Percentiles rank a stretch among this genome's conserved stretches.
Conservation (phyloP, 1,140 invertebrate genomes). For the Prorops nasuta region DNA sequence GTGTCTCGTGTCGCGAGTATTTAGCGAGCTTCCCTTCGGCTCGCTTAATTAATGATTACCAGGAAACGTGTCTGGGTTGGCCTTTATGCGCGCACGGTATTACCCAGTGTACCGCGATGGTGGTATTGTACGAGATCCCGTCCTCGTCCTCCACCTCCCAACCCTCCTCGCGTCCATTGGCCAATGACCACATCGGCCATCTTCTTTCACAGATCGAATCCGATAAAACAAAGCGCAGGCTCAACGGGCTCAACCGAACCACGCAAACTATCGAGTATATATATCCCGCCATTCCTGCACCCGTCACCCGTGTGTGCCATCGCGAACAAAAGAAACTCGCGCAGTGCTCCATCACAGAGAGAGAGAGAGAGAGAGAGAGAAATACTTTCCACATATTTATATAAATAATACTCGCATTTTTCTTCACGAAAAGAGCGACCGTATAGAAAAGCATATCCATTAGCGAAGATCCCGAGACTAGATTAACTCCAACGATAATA, state of each 20-base stretch:
- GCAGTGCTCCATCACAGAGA: no score
- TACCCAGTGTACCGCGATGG: constrained; percentile 20
- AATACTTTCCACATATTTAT: no score
- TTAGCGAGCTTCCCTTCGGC: constrained; percentile 36
- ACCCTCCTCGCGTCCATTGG: no score
- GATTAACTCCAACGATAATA: no score
- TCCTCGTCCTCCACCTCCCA: not conserved
- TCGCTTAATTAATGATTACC: constrained; percentile 56
- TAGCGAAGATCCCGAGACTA: no score
- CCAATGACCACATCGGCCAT: not conserved
- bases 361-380: constrained; percentile 10
- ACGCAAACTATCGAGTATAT: not conserved
- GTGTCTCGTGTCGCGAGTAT: constrained; percentile 33
- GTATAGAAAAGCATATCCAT: no score
- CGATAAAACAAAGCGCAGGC: no score
- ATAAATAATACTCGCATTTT: no score
- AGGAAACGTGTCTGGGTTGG: constrained; percentile 47
- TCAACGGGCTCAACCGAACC: not conserved
- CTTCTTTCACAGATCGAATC: constrained; percentile 25
- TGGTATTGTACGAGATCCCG: not conserved
- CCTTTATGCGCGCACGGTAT: constrained; percentile 34
- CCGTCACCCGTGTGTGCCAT: no score
- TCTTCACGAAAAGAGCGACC: no score
- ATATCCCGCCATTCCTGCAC: no score
- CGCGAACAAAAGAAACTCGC: no score